Conservation (phyloP, 2,888 invertebrate genomes). For the Shargacucullia verbasci region DNA sequence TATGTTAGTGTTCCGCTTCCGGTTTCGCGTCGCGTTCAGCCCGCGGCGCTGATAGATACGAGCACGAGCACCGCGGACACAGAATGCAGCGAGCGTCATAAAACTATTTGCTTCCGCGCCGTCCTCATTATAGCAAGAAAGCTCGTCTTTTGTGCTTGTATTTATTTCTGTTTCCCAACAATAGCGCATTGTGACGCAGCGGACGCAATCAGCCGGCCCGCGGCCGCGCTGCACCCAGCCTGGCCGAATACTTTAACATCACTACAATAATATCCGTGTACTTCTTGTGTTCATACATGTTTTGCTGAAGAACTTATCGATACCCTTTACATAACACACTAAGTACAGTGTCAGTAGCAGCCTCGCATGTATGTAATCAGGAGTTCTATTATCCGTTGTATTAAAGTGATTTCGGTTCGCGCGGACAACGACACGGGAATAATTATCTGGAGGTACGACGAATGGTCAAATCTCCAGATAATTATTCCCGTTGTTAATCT, state of each 20-base stretch:
- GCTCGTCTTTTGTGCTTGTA: constrained; percentile 52
- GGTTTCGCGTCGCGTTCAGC: neutral
- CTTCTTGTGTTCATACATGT: no score
- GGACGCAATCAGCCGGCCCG: constrained; percentile 48
- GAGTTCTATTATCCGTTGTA: no score
- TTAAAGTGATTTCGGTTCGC: no score
- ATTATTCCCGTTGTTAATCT: no score
- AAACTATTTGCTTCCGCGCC: constrained; percentile 43
- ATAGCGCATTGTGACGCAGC: constrained; percentile 59
- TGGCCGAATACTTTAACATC: no score
- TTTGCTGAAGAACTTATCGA: no score
- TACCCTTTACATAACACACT: no score
- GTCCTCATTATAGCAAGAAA: constrained; percentile 53
- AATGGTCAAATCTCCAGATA: no score
- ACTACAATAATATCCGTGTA: neutral
- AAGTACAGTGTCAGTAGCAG: no score
- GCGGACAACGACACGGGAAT: no score
- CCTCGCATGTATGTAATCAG: no score
- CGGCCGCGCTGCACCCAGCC: neutral
- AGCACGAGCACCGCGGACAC: constrained; percentile 2
- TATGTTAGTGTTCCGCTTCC: neutral
- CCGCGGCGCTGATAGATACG: constrained; percentile 6
- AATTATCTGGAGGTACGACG: no score
- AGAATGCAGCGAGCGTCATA: constrained; percentile 25
- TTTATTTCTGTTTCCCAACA: constrained; percentile 55